Conservation (phyloP, 2,888 invertebrate genomes). For the Hypsopygia costalis region DNA sequence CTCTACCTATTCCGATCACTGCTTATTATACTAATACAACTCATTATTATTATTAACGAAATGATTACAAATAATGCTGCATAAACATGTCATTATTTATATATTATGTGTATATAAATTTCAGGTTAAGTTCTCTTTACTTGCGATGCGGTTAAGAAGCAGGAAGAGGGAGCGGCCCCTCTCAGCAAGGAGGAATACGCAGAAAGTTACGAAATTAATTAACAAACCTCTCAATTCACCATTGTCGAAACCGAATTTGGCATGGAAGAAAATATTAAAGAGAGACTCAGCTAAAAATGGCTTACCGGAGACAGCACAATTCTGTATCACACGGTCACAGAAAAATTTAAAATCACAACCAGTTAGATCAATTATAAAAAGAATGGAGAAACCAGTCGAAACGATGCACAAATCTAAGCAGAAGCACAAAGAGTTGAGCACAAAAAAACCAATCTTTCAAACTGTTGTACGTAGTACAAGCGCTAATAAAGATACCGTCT, state of each 20-base stretch:
- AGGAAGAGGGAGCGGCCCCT: conserved; percentile 82
- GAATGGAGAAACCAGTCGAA: conserved; percentile 64
- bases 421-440: conserved; percentile 48
- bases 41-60: no score
- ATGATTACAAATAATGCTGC: no score
- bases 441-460: conserved; percentile 69
- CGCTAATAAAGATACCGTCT: conserved; percentile 50
- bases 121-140: conserved; percentile 52
- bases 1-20: no score
- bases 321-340: conserved; percentile 61
- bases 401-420: conserved; percentile 40
- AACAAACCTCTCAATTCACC: conserved; percentile 43
- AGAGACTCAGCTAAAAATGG: conserved; percentile 58
- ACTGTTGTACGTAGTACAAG: conserved; percentile 60
- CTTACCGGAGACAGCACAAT: conserved; percentile 36
- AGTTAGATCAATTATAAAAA: conserved; percentile 51
- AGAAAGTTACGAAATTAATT: conserved; percentile 48
- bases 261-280: conserved; percentile 61
- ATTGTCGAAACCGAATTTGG: conserved; percentile 40
- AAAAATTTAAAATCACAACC: conserved; percentile 55
- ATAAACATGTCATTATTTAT: no score
- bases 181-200: conserved; percentile 54
- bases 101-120: conserved; percentile 11
- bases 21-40: no score
- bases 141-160: conserved; percentile 85